Evolutionary conservation across 2,888 invertebrate species (phyloP), one percentile per base, ranked within the genome.

Genomic region (Eupithecia inturbata): DNA sequence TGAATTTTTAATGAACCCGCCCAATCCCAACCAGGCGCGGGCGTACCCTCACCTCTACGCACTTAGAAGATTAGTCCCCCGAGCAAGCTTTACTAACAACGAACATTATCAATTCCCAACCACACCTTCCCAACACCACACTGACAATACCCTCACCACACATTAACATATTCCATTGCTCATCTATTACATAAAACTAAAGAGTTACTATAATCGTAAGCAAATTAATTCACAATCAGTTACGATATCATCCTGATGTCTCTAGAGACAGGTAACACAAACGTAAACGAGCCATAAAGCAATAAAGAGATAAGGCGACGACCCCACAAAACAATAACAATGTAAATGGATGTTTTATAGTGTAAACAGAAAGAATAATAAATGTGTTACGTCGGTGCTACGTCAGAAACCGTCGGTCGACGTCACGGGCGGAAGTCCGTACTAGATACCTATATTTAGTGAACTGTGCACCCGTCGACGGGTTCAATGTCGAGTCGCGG

Each of bases 41-140:
- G 71, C 77, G 73, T 71, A 78, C 80, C 67, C 81, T 82, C 76
- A 78, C 74, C 80, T 88, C 86, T 88, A 92, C 94, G 93, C 94
- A 94, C 94, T 94, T 93, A 93, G 91, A 87, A 94, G 93, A 94
- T 94, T 94, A 94, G 93, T 91, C 93, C 91, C 92, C 85, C 84
- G 92, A 91, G 93, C 88, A 83, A 88, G 75, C 86, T 88, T 90
- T 87, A 89, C 89, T 90, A 87, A 88, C 90, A 87, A 80, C 81
- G 79, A 75, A 83, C 85, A 85, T 84, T 81, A 82, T 83, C 82
- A 82, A 82, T 74, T 75, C 81, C 79, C 76, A 74, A 84, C 84
- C 82, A 84, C 86, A 82, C 81, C 78, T 75, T 74, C 78, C 74
- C 77, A 77, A 79, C 60, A 45, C 36, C 68, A n/a, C 68, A 39